Conservation (phyloP, 2,113 vertebrate species). For the Peromyscus maniculatus region DNA sequence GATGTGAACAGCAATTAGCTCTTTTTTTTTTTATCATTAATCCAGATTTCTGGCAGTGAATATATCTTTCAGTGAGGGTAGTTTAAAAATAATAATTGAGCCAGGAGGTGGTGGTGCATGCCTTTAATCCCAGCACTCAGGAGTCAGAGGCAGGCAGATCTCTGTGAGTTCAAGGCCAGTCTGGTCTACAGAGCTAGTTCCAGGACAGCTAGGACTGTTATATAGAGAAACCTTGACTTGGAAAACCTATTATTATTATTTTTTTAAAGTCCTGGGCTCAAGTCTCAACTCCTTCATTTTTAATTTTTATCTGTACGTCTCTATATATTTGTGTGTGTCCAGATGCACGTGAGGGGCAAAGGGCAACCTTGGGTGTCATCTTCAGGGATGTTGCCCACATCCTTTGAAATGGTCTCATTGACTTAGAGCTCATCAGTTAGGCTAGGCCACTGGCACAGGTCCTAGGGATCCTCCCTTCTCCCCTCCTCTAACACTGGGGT, state of each 20-base stretch:
- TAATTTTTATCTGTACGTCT: background rate
- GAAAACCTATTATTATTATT: too few species aligned
- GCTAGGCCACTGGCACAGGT: background rate
- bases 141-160: too few species aligned
- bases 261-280: background rate
- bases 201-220: too few species aligned
- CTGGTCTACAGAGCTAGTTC: too few species aligned
- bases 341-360: background rate
- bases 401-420: background rate
- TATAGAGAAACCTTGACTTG: too few species aligned
- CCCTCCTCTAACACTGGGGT: background rate
- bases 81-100: background rate
- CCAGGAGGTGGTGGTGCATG: too few species aligned
- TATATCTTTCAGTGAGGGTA: background rate
- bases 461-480: background rate
- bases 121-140: too few species aligned
- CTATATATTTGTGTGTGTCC: too few species aligned
- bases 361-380: too few species aligned
- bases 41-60: background rate
- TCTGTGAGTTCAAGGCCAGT: too few species aligned
- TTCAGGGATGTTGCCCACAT: background rate
- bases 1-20: background rate
- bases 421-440: background rate
- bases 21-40: conserved; percentile 36
- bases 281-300: background rate